Evolutionary conservation across 2,797 vertebrate species (phyloP).

Genomic region (Malacoctenus gilli): DNA sequence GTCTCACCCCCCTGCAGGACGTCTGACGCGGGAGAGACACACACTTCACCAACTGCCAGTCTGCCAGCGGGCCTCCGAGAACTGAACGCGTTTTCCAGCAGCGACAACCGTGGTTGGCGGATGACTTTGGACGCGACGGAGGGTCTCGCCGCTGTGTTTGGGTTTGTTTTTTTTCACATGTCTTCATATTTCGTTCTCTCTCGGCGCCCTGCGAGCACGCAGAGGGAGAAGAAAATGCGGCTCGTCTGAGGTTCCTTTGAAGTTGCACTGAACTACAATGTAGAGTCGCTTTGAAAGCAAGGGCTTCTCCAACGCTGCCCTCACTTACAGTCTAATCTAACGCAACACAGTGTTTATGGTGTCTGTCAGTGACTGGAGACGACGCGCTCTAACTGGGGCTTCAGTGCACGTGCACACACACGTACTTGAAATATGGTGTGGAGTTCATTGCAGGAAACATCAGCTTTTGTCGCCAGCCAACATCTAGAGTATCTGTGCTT

Average conservation of each 20-base stretch:
- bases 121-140: conserved; percentile 19
- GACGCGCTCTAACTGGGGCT: too few relatives aligned
- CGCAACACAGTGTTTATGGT: too few relatives aligned
- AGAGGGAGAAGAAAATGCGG: background rate
- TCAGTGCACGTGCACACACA: too few relatives aligned
- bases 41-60: conserved; percentile 37
- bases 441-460: too few relatives aligned
- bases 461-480: too few relatives aligned
- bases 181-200: conserved; percentile 7
- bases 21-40: conserved; percentile 43
- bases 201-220: background rate
- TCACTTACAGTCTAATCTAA: too few relatives aligned
- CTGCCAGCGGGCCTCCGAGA: conserved; percentile 35
- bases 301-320: background rate
- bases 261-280: background rate
- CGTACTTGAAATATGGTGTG: too few relatives aligned
- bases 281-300: background rate
- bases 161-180: conserved; percentile 19
- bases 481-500: too few relatives aligned
- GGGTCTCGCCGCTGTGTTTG: conserved; percentile 1
- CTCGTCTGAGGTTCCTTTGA: background rate
- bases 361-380: too few relatives aligned
- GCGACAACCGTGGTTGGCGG: conserved; percentile 17
- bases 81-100: conserved; percentile 35
- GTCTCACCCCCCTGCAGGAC: conserved; percentile 43